phyloP scores from a whole-genome alignment of 2,888 invertebrate species.

The Neuroscelio doddi region DNA sequence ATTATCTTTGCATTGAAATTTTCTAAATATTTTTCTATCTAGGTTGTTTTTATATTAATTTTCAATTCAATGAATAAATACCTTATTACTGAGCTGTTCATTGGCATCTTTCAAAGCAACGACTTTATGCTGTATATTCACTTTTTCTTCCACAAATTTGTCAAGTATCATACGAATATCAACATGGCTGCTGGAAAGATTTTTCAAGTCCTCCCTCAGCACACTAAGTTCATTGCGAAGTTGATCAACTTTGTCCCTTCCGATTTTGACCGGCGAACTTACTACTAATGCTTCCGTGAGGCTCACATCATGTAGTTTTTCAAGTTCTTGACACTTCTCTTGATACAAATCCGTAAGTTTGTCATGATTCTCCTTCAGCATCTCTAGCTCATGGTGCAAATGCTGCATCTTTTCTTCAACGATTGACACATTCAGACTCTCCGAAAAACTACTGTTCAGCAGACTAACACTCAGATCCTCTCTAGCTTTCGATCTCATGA shows the following conservation, averaged over 20 bases:
- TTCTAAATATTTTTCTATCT: no score
- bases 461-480: slow-evolving; percentile 55
- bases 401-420: slow-evolving; percentile 60
- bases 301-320: slow-evolving; percentile 49
- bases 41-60: no score
- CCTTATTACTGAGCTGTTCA: slow-evolving; percentile 40
- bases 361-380: slow-evolving; percentile 54
- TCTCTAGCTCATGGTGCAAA: slow-evolving; percentile 56
- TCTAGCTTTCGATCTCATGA: slow-evolving; percentile 55
- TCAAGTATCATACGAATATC: slow-evolving; percentile 34
- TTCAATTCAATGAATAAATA: no score
- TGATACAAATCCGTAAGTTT: slow-evolving; percentile 53
- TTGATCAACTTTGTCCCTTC: slow-evolving; percentile 47
- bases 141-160: slow-evolving; percentile 48
- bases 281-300: slow-evolving; percentile 14
- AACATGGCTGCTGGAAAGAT: slow-evolving; percentile 42
- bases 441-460: slow-evolving; percentile 51
- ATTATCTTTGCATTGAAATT: no score
- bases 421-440: slow-evolving; percentile 54
- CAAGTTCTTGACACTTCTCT: slow-evolving; percentile 58
- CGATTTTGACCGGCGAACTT: slow-evolving; percentile 14
- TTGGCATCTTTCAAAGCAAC: slow-evolving; percentile 50
- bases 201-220: slow-evolving; percentile 51
- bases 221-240: slow-evolving; percentile 52
- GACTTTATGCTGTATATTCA: slow-evolving; percentile 45